A percentile compares a stretch with the other conserved stretches of the same genome.
Conservation (phyloP, 2,113 vertebrate genomes). For the Odocoileus virginianus region DNA sequence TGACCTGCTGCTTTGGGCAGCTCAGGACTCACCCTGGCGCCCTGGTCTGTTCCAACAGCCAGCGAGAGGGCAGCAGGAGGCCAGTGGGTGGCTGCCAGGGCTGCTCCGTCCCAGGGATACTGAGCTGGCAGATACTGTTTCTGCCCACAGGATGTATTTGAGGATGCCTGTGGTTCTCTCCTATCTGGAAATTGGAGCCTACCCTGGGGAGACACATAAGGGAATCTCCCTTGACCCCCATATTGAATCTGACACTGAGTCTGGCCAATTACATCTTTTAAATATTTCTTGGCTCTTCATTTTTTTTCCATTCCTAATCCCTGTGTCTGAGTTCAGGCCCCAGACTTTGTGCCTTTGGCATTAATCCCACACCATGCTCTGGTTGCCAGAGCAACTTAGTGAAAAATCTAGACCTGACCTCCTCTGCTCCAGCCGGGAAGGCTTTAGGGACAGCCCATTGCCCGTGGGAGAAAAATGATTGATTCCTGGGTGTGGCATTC, state of each 20-base stretch:
- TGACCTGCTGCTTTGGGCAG: slow-evolving; percentile 47
- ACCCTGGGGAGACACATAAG: fast-evolving
- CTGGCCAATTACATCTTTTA: neutral
- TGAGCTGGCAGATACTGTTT: fast-evolving
- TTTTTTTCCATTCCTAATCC: neutral
- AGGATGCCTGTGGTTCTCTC: neutral
- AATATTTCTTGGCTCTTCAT: neutral
- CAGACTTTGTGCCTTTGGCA: neutral
- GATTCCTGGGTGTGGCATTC: neutral
- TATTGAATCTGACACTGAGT: fast-evolving
- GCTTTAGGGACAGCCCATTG: fast-evolving
- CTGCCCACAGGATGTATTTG: neutral
- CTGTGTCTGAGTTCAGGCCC: neutral
- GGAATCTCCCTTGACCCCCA: neutral
- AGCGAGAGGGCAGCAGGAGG: neutral
- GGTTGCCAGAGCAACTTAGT: neutral
- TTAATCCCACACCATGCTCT: fast-evolving
- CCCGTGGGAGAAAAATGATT: fast-evolving
- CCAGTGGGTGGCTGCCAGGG: fast-evolving
- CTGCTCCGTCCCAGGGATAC: fast-evolving
- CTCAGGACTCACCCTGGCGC: neutral
- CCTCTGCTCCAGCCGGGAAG: neutral
- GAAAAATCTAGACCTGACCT: neutral
- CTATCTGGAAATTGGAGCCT: neutral
- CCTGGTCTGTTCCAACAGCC: neutral